phyloP scores from a whole-genome alignment of 2,888 invertebrate genomes.

The Ophion slaviceki region DNA sequence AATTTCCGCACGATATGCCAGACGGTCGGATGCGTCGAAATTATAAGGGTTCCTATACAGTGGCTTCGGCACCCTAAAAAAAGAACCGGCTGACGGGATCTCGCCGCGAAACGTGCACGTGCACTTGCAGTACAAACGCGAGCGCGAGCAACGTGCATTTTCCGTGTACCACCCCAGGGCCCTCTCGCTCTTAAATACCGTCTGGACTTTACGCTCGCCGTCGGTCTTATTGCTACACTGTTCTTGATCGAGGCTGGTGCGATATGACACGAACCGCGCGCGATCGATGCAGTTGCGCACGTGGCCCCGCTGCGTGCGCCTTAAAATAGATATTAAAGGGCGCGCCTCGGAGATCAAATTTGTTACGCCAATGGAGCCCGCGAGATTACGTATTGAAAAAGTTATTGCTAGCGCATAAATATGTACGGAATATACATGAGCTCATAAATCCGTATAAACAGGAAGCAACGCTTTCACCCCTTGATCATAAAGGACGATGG shows the following conservation, averaged over 20 bases:
- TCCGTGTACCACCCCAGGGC: neutral
- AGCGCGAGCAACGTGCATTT: neutral
- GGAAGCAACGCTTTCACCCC: no score
- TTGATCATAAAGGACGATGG: neutral
- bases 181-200: neutral
- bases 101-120: neutral
- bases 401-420: neutral
- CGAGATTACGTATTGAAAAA: no score
- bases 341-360: constrained; percentile 22
- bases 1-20: no score
- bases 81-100: neutral
- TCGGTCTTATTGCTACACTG: neutral
- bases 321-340: constrained; percentile 71
- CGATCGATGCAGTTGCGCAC: constrained; percentile 35
- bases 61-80: neutral
- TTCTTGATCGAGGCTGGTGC: neutral
- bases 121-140: neutral
- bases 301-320: constrained; percentile 53
- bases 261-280: neutral
- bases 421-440: neutral
- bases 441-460: neutral
- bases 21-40: no score
- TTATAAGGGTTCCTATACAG: neutral
- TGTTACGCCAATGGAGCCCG: constrained; percentile 1
- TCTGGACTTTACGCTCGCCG: neutral